Evolutionary conservation across 2,113 vertebrate genomes (phyloP).

Genomic region (Fukomys damarensis): DNA sequence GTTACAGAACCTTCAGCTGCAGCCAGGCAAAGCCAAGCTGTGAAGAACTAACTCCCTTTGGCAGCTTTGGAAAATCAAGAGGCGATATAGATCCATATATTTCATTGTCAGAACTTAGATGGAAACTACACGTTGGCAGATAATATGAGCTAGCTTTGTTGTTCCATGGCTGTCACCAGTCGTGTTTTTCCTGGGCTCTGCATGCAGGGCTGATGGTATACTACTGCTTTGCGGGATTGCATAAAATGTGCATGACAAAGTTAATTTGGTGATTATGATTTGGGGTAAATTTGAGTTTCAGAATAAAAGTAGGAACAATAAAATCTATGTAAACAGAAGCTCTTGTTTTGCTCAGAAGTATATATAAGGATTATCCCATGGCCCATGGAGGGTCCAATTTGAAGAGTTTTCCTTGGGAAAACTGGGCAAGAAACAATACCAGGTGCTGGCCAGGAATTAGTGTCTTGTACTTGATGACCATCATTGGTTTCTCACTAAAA

Average conservation of each 20-base stretch:
- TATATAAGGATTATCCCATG: constrained; percentile 66
- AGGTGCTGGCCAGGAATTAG: constrained; percentile 54
- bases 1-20: constrained; percentile 93
- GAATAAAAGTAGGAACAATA: constrained; percentile 73
- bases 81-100: constrained; percentile 46
- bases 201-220: constrained; percentile 66
- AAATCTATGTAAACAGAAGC: constrained; percentile 73
- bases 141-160: constrained; percentile 64
- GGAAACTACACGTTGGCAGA: constrained; percentile 71
- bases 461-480: constrained; percentile 55
- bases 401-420: constrained; percentile 58
- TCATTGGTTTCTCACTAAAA: constrained; percentile 45
- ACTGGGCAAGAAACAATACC: constrained; percentile 32
- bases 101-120: constrained; percentile 75
- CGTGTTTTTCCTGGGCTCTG: constrained; percentile 74
- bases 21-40: constrained; percentile 93
- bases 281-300: constrained; percentile 76
- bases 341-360: constrained; percentile 70
- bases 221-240: constrained; percentile 69
- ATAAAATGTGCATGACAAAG: constrained; percentile 74
- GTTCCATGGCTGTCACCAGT: constrained; percentile 66
- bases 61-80: constrained; percentile 66
- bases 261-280: constrained; percentile 74
- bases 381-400: constrained; percentile 42
- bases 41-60: constrained; percentile 83